A percentile compares a stretch with the other conserved stretches of the same genome.
phyloP scores from a whole-genome alignment of 2,797 vertebrate species.

The Ptychadena robeensis region DNA sequence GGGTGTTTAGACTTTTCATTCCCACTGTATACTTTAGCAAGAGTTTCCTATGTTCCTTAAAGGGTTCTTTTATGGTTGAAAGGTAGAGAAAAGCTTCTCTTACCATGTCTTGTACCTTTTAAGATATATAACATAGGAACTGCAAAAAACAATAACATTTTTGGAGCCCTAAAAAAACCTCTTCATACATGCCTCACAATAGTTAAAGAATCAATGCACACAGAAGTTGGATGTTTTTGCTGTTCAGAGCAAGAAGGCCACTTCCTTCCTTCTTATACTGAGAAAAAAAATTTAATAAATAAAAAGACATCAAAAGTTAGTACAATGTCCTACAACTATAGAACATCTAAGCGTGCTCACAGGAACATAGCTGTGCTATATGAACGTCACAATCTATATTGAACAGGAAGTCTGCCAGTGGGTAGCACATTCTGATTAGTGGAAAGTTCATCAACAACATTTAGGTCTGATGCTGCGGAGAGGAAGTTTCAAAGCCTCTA shows the following conservation, averaged over 20 bases:
- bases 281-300: neutral
- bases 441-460: slow-evolving; percentile 28
- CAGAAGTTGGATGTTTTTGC: neutral
- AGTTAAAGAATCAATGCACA: neutral
- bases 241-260: slow-evolving; percentile 16
- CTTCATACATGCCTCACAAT: neutral
- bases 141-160: neutral
- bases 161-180: neutral
- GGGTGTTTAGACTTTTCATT: no score
- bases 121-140: neutral
- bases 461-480: neutral
- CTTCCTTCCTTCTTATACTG: slow-evolving; percentile 42
- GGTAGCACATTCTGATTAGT: slow-evolving; percentile 11
- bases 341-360: neutral
- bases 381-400: slow-evolving; percentile 10
- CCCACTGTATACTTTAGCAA: no score
- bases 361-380: slow-evolving; percentile 27
- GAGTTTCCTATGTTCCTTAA: neutral
- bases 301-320: slow-evolving; percentile 14
- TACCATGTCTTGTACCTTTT: neutral
- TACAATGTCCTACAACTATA: slow-evolving; percentile 25
- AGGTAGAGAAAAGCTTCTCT: neutral
- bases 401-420: slow-evolving; percentile 37
- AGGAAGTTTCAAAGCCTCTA: neutral
- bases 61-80: no score